These are phyloP conservation scores for Ginglymostoma cirratum DNA, from an alignment of 2,113 vertebrate genomes.

Conservation along the genomic window DNA sequence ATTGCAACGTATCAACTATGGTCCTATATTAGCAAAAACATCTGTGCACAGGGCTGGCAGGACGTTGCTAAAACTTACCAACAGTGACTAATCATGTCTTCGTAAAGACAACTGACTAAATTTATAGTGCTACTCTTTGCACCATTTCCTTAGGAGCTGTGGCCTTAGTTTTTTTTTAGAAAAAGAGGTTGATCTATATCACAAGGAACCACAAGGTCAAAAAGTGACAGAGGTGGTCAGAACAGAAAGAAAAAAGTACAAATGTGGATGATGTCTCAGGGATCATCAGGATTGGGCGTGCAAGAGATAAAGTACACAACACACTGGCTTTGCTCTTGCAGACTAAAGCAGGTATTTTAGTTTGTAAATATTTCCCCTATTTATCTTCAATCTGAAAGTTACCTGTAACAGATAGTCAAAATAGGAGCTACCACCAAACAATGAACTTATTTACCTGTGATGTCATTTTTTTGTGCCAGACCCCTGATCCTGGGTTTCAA, in stretches of 20 bases:
- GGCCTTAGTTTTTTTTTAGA: conserved; percentile 9
- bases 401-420: too few species aligned
- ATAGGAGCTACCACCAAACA: too few species aligned
- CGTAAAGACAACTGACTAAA: conserved; percentile 30
- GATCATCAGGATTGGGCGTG: neutral
- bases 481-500: too few species aligned
- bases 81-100: conserved; percentile 34
- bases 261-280: neutral
- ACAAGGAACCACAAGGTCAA: neutral
- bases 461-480: too few species aligned
- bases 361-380: too few species aligned
- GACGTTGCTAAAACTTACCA: conserved; percentile 28
- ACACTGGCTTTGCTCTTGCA: too few species aligned
- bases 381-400: too few species aligned
- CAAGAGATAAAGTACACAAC: too few species aligned
- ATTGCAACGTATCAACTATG: neutral
- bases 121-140: conserved; percentile 35
- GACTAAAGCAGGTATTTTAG: neutral
- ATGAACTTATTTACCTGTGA: too few species aligned
- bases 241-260: neutral
- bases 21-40: conserved; percentile 11
- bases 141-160: conserved; percentile 30
- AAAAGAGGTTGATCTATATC: conserved; percentile 9
- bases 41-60: conserved; percentile 17
- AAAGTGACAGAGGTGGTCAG: neutral